A percentile compares a stretch with the other conserved stretches of the same genome.
phyloP scores from a whole-genome alignment of 1,140 invertebrate genomes.

The Drosophila teissieri region DNA sequence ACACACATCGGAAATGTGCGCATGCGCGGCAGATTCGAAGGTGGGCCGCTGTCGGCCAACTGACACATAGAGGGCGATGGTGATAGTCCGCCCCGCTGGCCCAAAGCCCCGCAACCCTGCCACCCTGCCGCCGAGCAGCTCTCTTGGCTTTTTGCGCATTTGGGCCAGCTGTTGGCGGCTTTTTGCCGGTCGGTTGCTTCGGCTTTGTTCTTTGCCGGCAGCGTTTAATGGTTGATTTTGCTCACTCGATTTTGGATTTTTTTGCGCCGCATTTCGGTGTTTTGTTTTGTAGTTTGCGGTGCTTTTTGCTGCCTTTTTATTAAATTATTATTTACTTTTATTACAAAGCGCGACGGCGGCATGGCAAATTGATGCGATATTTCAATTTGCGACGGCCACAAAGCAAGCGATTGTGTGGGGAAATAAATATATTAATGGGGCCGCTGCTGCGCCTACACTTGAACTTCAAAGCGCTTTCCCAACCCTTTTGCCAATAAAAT shows the following conservation, averaged over 20 bases:
- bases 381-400: slow-evolving; percentile 76
- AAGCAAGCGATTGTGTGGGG: slow-evolving; percentile 32
- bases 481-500: slow-evolving; percentile 79
- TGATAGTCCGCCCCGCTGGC: slow-evolving; percentile 14
- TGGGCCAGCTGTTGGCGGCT: slow-evolving; percentile 70
- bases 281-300: slow-evolving; percentile 41
- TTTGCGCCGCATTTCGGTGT: slow-evolving; percentile 17
- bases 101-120: no score
- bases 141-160: slow-evolving; percentile 10
- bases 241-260: slow-evolving; percentile 36
- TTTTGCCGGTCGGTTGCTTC: slow-evolving; percentile 55
- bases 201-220: slow-evolving; percentile 78
- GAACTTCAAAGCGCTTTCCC: slow-evolving; percentile 73
- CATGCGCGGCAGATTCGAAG: slow-evolving; percentile 43
- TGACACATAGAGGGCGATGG: slow-evolving; percentile 46
- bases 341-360: slow-evolving; percentile 78
- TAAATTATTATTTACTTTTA: slow-evolving; percentile 83
- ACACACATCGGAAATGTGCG: slow-evolving; percentile 49
- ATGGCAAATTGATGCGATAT: slow-evolving; percentile 81
- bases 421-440: slow-evolving; percentile 63
- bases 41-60: slow-evolving; percentile 23
- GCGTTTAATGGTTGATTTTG: slow-evolving; percentile 74
- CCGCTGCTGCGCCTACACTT: slow-evolving; percentile 58
- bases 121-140: neutral
- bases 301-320: slow-evolving; percentile 59